phyloP scores from a whole-genome alignment of 2,797 vertebrate species.

The Cyprinodon diabolis region DNA sequence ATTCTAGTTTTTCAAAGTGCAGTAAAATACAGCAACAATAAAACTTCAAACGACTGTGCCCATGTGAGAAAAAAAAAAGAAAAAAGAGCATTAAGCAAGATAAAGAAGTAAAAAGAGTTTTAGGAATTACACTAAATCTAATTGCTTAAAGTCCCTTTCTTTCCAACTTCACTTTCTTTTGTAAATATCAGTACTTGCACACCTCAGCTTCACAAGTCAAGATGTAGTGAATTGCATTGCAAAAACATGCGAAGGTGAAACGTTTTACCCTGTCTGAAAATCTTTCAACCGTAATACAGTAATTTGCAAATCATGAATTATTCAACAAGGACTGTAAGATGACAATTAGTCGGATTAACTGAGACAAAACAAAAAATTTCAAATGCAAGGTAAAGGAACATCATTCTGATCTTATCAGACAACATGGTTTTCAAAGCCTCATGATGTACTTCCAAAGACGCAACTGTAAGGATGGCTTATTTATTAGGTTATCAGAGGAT shows the following conservation, averaged over 20 bases:
- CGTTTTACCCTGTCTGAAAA: slow-evolving; percentile 1
- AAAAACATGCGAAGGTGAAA: slow-evolving; percentile 13
- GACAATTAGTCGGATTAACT: slow-evolving; percentile 18
- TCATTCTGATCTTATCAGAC: slow-evolving; percentile 16
- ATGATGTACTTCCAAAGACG: slow-evolving; percentile 1
- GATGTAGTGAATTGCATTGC: not conserved
- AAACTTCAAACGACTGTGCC: not conserved
- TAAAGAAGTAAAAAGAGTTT: not conserved
- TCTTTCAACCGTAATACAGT: slow-evolving; percentile 14
- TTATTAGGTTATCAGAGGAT: slow-evolving; percentile 21
- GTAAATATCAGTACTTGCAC: not conserved
- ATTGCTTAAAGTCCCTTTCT: not conserved
- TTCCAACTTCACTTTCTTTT: not conserved
- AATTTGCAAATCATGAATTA: slow-evolving; percentile 26
- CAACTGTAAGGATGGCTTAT: slow-evolving; percentile 12
- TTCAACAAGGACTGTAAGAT: slow-evolving; percentile 17
- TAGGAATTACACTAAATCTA: not conserved
- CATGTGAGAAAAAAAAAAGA: not conserved
- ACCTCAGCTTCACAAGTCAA: not conserved
- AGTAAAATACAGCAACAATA: not conserved
- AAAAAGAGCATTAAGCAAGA: not conserved
- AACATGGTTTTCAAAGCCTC: slow-evolving; percentile 10
- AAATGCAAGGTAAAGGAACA: slow-evolving; percentile 16
- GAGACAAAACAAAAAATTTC: slow-evolving; percentile 13
- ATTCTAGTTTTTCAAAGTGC: not conserved